Conservation (phyloP, 1,140 invertebrate species). For the Calosoma granatense region DNA sequence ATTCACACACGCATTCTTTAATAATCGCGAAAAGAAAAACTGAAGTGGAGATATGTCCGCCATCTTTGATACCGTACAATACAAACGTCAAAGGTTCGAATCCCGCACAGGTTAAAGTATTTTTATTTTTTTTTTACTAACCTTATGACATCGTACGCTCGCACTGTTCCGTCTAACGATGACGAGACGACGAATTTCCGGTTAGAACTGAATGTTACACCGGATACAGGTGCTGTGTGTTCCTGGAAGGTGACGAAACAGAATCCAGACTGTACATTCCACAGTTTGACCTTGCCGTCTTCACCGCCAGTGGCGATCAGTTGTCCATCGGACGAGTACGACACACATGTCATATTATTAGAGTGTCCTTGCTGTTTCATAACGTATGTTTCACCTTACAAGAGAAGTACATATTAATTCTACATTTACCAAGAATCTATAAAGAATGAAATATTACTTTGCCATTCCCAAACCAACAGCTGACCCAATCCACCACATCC, state of each 20-base stretch:
- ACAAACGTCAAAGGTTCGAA: too few relatives aligned
- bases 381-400: slow-evolving; percentile 80
- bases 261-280: slow-evolving; percentile 84
- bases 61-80: too few relatives aligned
- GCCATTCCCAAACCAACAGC: slow-evolving; percentile 97
- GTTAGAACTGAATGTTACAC: slow-evolving; percentile 76
- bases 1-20: too few relatives aligned
- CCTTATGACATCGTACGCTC: slow-evolving; percentile 87
- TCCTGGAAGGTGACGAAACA: slow-evolving; percentile 93
- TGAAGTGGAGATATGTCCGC: slow-evolving; percentile 14
- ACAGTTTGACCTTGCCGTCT: slow-evolving; percentile 94
- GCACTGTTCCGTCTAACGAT: slow-evolving; percentile 89
- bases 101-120: too few relatives aligned
- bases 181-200: slow-evolving; percentile 86
- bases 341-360: slow-evolving; percentile 75
- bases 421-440: slow-evolving; percentile 7
- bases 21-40: too few relatives aligned
- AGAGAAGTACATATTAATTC: slow-evolving; percentile 12
- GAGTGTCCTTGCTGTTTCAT: slow-evolving; percentile 96
- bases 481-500: slow-evolving; percentile 79
- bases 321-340: slow-evolving; percentile 86
- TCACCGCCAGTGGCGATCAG: slow-evolving; percentile 87
- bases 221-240: slow-evolving; percentile 72
- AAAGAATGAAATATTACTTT: slow-evolving; percentile 50
- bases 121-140: slow-evolving; percentile 31